Percentiles rank a stretch among this genome's conserved stretches.
These are phyloP conservation scores for Ascidia mentula DNA, from an alignment of 23 tunicate species.

Conservation along the genomic window DNA sequence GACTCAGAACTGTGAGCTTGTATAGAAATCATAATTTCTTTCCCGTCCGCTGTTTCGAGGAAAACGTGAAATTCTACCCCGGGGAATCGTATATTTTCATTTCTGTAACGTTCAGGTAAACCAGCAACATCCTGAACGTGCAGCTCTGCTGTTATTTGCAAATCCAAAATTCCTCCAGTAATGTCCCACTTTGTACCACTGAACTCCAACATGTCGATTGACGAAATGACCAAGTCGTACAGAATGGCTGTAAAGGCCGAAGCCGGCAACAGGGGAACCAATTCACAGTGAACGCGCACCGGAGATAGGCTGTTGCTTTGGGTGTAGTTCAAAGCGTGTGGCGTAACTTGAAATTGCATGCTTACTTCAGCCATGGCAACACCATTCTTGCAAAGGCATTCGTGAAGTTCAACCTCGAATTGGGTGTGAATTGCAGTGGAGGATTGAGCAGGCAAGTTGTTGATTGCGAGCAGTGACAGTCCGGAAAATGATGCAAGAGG, in stretches of 20 bases:
- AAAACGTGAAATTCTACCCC: background rate
- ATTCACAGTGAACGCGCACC: background rate
- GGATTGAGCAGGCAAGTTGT: background rate
- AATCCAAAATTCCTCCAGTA: background rate
- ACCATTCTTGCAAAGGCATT: background rate
- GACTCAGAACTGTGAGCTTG: background rate
- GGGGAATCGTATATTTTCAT: background rate
- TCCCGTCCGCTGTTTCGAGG: background rate
- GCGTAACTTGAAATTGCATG: background rate
- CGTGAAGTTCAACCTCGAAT: background rate
- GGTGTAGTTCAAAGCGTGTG: background rate
- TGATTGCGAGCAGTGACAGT: background rate
- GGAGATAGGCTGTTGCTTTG: background rate
- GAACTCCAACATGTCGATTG: background rate
- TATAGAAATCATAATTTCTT: background rate
- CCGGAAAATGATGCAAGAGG: background rate
- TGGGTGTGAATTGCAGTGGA: background rate
- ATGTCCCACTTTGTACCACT: background rate
- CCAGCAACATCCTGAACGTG: background rate
- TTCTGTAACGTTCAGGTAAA: background rate
- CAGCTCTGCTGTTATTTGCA: background rate
- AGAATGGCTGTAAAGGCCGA: background rate
- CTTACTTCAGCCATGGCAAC: background rate
- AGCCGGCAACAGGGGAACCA: background rate
- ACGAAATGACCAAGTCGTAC: background rate